phyloP scores from a whole-genome alignment of 2,888 invertebrate genomes.

The Alviniconcha strummeri region DNA sequence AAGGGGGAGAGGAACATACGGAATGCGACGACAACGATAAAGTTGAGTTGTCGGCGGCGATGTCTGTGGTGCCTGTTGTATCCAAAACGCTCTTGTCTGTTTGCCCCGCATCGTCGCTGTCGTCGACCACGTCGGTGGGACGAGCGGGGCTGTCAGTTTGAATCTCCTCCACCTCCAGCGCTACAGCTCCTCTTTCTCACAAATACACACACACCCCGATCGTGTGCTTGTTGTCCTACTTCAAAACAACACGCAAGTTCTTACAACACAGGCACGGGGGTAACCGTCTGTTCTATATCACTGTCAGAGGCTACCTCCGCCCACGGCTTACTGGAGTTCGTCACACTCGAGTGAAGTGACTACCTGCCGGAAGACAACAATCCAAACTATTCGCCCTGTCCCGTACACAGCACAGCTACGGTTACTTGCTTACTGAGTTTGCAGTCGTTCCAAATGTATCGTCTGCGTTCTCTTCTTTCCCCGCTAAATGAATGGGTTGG shows the following conservation, averaged over 20 bases:
- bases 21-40: slow-evolving; percentile 30
- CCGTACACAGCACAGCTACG: slow-evolving; percentile 10
- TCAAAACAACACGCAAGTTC: slow-evolving; percentile 3
- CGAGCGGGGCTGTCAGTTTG: slow-evolving; percentile 21
- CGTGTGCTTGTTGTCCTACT: background rate
- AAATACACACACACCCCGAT: background rate
- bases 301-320: background rate
- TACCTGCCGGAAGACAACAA: background rate
- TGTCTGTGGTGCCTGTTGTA: background rate
- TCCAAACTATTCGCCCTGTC: slow-evolving; percentile 6
- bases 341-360: slow-evolving; percentile 17
- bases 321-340: background rate
- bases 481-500: slow-evolving; percentile 30
- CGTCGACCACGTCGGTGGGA: slow-evolving; percentile 14
- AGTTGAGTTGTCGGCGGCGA: slow-evolving; percentile 21
- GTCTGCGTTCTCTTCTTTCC: slow-evolving; percentile 21
- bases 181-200: background rate
- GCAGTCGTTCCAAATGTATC: slow-evolving; percentile 6
- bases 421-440: slow-evolving; percentile 7
- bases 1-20: slow-evolving; percentile 16
- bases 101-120: slow-evolving; percentile 32
- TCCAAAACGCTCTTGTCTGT: background rate
- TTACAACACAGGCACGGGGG: background rate
- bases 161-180: slow-evolving; percentile 28
- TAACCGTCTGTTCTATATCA: background rate